phyloP scores from a whole-genome alignment of 2,888 invertebrate genomes.

The Polydrusus cervinus region DNA sequence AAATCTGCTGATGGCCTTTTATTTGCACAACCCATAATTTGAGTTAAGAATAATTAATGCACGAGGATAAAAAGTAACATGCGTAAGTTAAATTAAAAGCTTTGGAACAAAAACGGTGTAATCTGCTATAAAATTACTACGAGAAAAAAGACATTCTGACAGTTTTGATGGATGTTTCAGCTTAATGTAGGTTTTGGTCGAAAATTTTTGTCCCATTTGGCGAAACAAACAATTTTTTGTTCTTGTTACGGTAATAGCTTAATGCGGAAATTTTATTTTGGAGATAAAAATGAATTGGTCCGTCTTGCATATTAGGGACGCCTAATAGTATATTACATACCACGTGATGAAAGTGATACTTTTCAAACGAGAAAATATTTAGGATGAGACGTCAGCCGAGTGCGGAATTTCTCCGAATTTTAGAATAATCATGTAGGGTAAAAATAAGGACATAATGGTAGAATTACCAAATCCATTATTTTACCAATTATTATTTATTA shows the following conservation, averaged over 20 bases:
- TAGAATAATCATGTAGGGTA: too few relatives aligned
- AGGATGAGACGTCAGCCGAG: too few relatives aligned
- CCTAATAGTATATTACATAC: too few relatives aligned
- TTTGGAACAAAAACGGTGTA: conserved; percentile 14
- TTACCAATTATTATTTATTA: too few relatives aligned
- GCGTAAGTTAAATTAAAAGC: conserved; percentile 31
- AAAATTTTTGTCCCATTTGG: conserved; percentile 4
- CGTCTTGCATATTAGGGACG: too few relatives aligned
- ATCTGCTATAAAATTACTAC: conserved; percentile 27
- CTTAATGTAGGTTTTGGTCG: conserved; percentile 4
- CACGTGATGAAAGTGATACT: too few relatives aligned
- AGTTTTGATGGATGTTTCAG: conserved; percentile 35
- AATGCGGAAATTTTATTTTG: not conserved
- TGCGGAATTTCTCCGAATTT: too few relatives aligned
- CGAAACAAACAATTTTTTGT: conserved; percentile 1
- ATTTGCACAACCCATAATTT: not conserved
- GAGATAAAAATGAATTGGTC: not conserved
- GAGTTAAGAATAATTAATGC: not conserved
- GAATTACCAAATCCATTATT: too few relatives aligned
- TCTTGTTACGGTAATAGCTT: not conserved
- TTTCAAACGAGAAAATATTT: too few relatives aligned
- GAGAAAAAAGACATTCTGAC: conserved; percentile 17
- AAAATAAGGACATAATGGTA: too few relatives aligned
- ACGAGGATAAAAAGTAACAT: conserved; percentile 12
- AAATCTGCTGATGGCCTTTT: not conserved